These are phyloP conservation scores for Netelia virgata DNA, from an alignment of 2,888 invertebrate genomes.

Conservation along the genomic window DNA sequence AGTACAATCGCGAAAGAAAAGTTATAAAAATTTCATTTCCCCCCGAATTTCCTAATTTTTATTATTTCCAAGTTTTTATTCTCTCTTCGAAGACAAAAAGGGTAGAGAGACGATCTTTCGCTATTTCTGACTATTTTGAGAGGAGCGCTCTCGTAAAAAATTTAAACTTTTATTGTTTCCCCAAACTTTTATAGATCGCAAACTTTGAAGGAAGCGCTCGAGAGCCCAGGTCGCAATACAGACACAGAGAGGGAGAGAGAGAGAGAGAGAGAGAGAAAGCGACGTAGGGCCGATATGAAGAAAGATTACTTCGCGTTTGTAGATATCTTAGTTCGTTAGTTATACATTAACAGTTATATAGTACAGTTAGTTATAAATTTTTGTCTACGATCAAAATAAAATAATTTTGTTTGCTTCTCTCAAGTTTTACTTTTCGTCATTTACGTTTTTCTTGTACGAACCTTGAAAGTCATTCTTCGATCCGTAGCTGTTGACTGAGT, in stretches of 20 bases:
- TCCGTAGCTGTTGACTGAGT: constrained; percentile 59
- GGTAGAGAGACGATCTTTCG: background rate
- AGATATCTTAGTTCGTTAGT: background rate
- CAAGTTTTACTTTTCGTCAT: background rate
- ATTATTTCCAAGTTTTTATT: constrained; percentile 42
- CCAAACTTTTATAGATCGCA: constrained; percentile 11
- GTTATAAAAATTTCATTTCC: constrained; percentile 35
- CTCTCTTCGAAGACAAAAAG: background rate
- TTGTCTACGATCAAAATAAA: too few relatives aligned
- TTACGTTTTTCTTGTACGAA: constrained; percentile 67
- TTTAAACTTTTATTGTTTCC: constrained; percentile 55
- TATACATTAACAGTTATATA: background rate
- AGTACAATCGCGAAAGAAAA: background rate
- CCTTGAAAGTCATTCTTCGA: constrained; percentile 76
- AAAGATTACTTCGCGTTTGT: constrained; percentile 13
- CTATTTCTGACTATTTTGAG: background rate
- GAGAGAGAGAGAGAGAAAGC: background rate
- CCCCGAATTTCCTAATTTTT: constrained; percentile 40
- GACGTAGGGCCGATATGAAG: constrained; percentile 6
- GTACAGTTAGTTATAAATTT: too few relatives aligned
- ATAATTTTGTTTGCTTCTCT: background rate
- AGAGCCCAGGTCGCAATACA: background rate
- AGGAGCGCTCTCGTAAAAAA: constrained; percentile 32
- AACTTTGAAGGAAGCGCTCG: background rate
- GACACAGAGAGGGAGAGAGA: background rate